Base-by-base conservation (phyloP, 2,113 vertebrate genomes). In the Microcebus griseorufus region DNA sequence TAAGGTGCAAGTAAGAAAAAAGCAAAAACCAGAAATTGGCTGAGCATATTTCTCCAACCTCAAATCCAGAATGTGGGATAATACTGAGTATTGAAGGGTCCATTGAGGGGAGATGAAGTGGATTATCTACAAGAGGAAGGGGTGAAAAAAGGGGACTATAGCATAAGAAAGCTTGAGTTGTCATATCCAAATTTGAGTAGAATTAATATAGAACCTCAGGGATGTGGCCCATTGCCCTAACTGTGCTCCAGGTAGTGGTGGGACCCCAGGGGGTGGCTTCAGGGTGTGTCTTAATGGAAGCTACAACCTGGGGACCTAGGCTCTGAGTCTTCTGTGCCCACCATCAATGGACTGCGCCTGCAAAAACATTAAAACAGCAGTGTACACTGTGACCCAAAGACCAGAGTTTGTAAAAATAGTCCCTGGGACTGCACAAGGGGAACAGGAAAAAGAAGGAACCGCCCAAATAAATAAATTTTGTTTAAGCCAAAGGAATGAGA, bases 191-290 rank as follows among this genome's bases (percentile, higher is more conserved):
- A 39, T 18, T n/a, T 64, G 85, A 64, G 17, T 70, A 86, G 4
- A 84, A 64, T 55, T 72, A 29, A 23, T 58, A 3, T 3, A 37
- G 60, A 83, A 55, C 12, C 13, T 80, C 13, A 45, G 69, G 22
- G 37, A 6, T 3, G 1, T 27, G 22, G 29, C 16, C 25, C 51
- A 17, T 58, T n/a, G 9, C 53, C 27, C 17, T n/a, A 2, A 34
- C 0, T 9, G 14, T 29, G 32, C 9, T 39, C 34, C n/a, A 10
- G 9, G 34, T 3, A 34, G 14, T 10, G 2, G 20, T 8, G 0
- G 1, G 45, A 20, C 29, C 60, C 34, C 18, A 64, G 7, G 2
- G 8, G 17, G 39, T 8, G 3, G 4, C 27, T 84, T 37, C 6
- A 18, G 62, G 16, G 3, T 73, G 6, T 7, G 29, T 6, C n/a